Conservation (phyloP, 2,888 invertebrate species). For the Aelia acuminata region DNA sequence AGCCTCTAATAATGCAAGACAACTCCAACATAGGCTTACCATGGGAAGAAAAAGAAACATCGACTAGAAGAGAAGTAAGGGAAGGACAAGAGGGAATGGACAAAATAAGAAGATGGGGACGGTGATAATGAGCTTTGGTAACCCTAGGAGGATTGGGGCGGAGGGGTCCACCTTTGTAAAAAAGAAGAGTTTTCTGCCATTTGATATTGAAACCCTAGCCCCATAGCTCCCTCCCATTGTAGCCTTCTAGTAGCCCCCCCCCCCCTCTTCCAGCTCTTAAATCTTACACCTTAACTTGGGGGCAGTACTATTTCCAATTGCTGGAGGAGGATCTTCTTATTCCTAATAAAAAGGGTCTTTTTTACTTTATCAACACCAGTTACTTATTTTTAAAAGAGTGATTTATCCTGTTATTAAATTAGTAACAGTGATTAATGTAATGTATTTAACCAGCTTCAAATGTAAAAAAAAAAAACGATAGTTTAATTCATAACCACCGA, state of each 20-base stretch:
- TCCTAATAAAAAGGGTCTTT: no score
- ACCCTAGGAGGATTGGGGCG: neutral
- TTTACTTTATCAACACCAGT: no score
- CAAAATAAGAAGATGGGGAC: slow-evolving; percentile 21
- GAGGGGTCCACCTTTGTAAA: neutral
- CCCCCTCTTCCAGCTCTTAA: neutral
- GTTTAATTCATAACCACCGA: no score
- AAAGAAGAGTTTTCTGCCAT: neutral
- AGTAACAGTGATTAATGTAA: no score
- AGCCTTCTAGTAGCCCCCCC: neutral
- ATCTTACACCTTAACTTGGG: neutral
- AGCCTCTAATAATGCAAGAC: neutral
- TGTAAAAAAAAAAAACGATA: no score
- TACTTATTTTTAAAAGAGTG: no score
- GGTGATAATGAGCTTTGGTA: slow-evolving; percentile 22
- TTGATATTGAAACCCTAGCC: slow-evolving; percentile 10
- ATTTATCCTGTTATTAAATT: no score
- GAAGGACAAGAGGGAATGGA: neutral
- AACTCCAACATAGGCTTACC: neutral
- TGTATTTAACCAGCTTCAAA: no score
- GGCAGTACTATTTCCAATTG: no score
- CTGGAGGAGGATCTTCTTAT: no score
- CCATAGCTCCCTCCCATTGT: neutral
- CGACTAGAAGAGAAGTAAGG: slow-evolving; percentile 27
- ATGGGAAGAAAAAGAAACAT: neutral